Evolutionary conservation across 2,888 invertebrate species (phyloP), one percentile per base, ranked within the genome.

Genomic region (Bhutanitis thaidina): DNA sequence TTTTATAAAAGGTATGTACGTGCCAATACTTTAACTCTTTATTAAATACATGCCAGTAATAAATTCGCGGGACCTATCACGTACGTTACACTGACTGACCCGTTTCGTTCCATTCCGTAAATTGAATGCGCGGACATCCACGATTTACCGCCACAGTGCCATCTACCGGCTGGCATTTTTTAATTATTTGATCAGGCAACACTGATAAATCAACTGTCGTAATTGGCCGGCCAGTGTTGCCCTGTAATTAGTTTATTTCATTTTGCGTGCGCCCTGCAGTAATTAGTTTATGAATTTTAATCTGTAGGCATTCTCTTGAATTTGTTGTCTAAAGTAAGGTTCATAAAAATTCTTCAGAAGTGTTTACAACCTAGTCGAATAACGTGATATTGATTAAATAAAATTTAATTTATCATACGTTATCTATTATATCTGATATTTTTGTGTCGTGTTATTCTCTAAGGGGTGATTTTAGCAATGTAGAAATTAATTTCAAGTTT

Each of bases 101-200:
- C 59, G 63, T 64, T 66, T 62, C 67, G 69, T 71, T 77, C 70
- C 67, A 72, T 77, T 74, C 69, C 60, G 74, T 71, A 84, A 83
- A 85, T 83, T 81, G 80, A 82, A 83, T 73, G 68, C 75, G 72
- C 66, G 70, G 69, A 71, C 71, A 62, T 58, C 56, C 52, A 53
- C 61, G 64, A 83, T 84, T 83, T 80, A 80, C 70, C 64, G 67
- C 58, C 46, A 51, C 49, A 60, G 60, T 65, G 65, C 70, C 71
- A 77, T 77, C 71, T 76, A 76, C 72, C 69, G 69, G 61, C 62
- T 55, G 65, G 71, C 60, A 70, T 71, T 83, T 83, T 87, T 89
- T 83, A 86, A 86, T 88, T 87, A 86, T 86, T 88, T 88, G 85
- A 87, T 87, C 85, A 77, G 75, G 67, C 71, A 70, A 61, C 70